Evolutionary conservation across 2,113 vertebrate genomes (phyloP).

Genomic region (Muntiacus reevesi): DNA sequence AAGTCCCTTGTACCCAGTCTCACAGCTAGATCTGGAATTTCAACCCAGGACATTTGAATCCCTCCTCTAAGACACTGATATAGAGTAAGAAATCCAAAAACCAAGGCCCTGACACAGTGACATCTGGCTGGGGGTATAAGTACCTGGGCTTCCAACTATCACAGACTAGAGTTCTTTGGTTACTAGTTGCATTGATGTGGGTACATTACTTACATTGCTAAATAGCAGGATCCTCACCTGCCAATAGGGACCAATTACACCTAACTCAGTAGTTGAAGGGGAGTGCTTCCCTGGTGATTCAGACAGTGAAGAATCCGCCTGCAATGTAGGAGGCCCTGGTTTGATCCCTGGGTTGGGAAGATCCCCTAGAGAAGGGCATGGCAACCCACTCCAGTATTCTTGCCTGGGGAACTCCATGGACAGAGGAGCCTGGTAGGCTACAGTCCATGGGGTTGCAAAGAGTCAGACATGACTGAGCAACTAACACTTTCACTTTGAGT

Average conservation of each 20-base stretch:
- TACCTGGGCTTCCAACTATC: not conserved
- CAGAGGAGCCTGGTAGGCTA: not conserved
- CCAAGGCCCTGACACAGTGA: not conserved
- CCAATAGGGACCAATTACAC: not conserved
- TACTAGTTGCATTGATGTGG: not conserved
- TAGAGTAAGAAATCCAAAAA: not conserved
- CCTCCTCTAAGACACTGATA: not conserved
- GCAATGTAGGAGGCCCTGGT: not conserved
- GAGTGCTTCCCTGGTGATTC: not conserved
- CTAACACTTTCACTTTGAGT: not conserved
- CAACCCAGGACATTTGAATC: not conserved
- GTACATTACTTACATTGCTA: not conserved
- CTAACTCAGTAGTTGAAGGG: not conserved
- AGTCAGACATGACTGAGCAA: not conserved
- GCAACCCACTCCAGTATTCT: not conserved
- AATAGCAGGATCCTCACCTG: not conserved
- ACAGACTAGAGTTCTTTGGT: not conserved
- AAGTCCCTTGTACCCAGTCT: not conserved
- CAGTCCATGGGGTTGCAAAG: not conserved
- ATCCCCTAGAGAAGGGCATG: not conserved
- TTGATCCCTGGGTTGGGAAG: not conserved
- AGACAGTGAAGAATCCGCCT: not conserved
- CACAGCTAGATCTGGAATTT: not conserved
- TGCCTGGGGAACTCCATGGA: not conserved
- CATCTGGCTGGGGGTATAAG: fast-evolving